Base-by-base conservation (phyloP, 2,113 vertebrate genomes). In the Siniperca knerii region DNA sequence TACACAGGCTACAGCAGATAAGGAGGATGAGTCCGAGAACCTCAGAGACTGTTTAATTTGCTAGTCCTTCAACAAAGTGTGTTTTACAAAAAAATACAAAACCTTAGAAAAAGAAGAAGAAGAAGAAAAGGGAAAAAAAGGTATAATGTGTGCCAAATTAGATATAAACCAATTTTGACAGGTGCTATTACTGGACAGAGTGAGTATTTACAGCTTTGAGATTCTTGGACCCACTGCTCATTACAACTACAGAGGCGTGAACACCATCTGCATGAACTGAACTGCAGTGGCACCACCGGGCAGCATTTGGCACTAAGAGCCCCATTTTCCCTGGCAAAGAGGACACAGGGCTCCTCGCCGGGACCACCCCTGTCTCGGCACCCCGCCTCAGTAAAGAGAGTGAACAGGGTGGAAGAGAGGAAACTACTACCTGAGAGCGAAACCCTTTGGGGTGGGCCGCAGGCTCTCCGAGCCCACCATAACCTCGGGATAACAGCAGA, bases 361-460 rank as follows among this genome's bases (percentile, higher is more conserved):
- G 97, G 96, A 95, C 96, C 96, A 87, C 87, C 92, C 91, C 87
- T 94, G 95, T 89, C 91, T 92, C 82, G 87, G 93, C 93, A 94
- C 97, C 96, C 96, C 96, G 96, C 96, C 97, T 96, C 96, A 96
- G 88, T 96, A 97, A 92, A 94, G 94, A 94, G 97, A 96, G 97
- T 97, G 96, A 97, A 98, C 95, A 96, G 97, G 96, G 97, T 95
- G 95, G 94, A 95, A 95, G 94, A 97, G 95, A 95, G 94, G 93
- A 97, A 96, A 96, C 97, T 98, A 98, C 95, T 93, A 95, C 97
- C 98, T 97, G 96, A 97, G 93, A 95, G 96, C 95, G 96, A 97
- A 90, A 96, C 95, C 97, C 97, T 91, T 92, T 90, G 92, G 89
- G 89, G 86, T 81, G 90, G 92, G 91, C 84, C 91, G 94, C 93